Evolutionary conservation across 2,113 vertebrate species (phyloP).

Genomic region (Sorex fumeus): DNA sequence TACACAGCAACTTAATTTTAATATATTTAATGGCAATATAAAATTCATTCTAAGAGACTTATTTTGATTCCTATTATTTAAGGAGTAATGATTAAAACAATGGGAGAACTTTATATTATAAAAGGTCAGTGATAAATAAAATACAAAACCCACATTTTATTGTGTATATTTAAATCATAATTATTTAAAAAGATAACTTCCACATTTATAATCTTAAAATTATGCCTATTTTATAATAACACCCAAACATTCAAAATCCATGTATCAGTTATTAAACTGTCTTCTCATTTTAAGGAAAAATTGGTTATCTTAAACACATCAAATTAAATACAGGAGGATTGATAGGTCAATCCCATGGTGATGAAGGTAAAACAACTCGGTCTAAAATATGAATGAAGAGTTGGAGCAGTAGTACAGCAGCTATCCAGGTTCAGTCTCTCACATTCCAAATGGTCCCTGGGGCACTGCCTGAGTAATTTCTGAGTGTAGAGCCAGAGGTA

Average conservation of each 20-base stretch:
- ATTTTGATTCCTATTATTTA: not conserved
- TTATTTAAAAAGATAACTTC: constrained; percentile 7
- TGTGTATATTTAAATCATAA: not conserved
- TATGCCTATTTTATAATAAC: not conserved
- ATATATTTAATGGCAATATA: not conserved
- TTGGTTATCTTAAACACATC: not conserved
- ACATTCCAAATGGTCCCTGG: too few species aligned
- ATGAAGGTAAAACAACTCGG: not conserved
- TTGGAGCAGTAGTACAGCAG: not conserved
- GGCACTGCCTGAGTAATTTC: too few species aligned
- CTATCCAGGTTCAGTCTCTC: too few species aligned
- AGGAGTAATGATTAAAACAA: not conserved
- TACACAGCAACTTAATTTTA: not conserved
- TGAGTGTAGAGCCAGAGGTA: too few species aligned
- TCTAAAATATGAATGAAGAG: constrained; percentile 62
- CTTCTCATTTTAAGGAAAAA: constrained; percentile 15
- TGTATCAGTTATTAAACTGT: not conserved
- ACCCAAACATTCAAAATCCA: not conserved
- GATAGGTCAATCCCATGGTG: not conserved
- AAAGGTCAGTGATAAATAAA: not conserved
- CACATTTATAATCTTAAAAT: constrained; percentile 26
- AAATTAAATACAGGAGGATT: not conserved
- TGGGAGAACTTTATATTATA: not conserved
- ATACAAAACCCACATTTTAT: constrained; percentile 4
- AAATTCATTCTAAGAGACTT: not conserved